phyloP scores from a whole-genome alignment of 2,888 invertebrate species.

The Alloplasta piceator region DNA sequence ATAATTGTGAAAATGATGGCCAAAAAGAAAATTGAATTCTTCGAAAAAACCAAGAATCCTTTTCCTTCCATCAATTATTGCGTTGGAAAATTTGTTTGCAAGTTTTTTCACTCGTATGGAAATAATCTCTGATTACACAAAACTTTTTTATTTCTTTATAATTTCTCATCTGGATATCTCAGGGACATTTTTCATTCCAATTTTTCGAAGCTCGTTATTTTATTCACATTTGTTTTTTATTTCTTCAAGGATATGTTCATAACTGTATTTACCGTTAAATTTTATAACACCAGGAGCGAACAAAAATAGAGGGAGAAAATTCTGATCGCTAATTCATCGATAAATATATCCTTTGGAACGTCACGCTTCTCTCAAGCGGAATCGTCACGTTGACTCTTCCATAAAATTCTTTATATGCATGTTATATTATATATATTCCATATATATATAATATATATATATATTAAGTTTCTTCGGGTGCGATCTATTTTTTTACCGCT shows the following conservation, averaged over 20 bases:
- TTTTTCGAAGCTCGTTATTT: slow-evolving; percentile 33
- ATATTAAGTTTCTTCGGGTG: slow-evolving; percentile 53
- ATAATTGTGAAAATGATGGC: too few species aligned
- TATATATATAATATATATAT: slow-evolving; percentile 32
- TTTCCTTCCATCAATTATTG: too few species aligned
- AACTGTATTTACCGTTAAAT: too few species aligned
- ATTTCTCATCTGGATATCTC: too few species aligned
- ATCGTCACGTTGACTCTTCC: slow-evolving; percentile 34
- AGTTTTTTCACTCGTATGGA: too few species aligned
- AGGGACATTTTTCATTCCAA: neutral
- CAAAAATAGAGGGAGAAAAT: slow-evolving; percentile 54
- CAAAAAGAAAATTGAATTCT: too few species aligned
- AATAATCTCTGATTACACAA: too few species aligned
- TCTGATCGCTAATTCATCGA: slow-evolving; percentile 21
- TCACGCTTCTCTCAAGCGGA: slow-evolving; percentile 13
- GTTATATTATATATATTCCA: too few species aligned
- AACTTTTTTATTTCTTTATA: too few species aligned
- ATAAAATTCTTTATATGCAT: slow-evolving; percentile 29
- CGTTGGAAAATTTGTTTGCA: too few species aligned
- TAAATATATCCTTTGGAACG: slow-evolving; percentile 41
- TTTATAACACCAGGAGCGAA: too few species aligned
- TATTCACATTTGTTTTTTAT: neutral
- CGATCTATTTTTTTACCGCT: slow-evolving; percentile 54
- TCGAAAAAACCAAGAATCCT: too few species aligned
- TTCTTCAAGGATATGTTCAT: slow-evolving; percentile 53